These are phyloP conservation scores for Hydrotaea cyrtoneurina DNA, from an alignment of 2,888 invertebrate genomes.

Conservation along the genomic window DNA sequence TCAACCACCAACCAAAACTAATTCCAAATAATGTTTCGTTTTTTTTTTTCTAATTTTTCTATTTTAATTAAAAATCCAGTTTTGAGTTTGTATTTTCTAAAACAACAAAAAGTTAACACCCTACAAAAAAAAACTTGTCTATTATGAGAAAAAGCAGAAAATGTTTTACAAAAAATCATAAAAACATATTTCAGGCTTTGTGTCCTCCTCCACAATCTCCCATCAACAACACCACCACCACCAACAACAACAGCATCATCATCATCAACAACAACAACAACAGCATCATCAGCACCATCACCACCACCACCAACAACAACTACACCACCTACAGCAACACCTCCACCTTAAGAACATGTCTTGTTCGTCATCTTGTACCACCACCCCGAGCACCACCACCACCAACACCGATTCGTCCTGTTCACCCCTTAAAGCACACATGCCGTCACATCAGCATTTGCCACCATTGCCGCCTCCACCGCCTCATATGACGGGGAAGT, in stretches of 20 bases:
- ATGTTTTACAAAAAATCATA: conserved; percentile 72
- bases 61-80: background rate
- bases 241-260: conserved; percentile 50
- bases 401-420: conserved; percentile 18
- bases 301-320: conserved; percentile 40
- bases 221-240: conserved; percentile 52
- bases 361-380: conserved; percentile 39
- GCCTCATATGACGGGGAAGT: conserved; percentile 56
- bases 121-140: conserved; percentile 14
- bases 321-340: conserved; percentile 46
- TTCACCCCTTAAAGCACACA: conserved; percentile 22
- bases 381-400: conserved; percentile 19
- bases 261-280: conserved; percentile 33
- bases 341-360: conserved; percentile 59
- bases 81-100: conserved; percentile 30
- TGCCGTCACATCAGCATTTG: conserved; percentile 38
- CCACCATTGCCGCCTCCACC: conserved; percentile 55
- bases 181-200: conserved; percentile 79
- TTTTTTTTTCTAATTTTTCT: background rate
- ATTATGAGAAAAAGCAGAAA: conserved; percentile 48
- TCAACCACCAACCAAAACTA: conserved; percentile 34
- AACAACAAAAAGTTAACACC: conserved; percentile 13
- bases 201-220: conserved; percentile 61
- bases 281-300: conserved; percentile 40
- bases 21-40: conserved; percentile 36